A percentile compares a stretch with the other conserved stretches of the same genome.
phyloP scores from a whole-genome alignment of 2,113 vertebrate species.

The Callipepla californica region DNA sequence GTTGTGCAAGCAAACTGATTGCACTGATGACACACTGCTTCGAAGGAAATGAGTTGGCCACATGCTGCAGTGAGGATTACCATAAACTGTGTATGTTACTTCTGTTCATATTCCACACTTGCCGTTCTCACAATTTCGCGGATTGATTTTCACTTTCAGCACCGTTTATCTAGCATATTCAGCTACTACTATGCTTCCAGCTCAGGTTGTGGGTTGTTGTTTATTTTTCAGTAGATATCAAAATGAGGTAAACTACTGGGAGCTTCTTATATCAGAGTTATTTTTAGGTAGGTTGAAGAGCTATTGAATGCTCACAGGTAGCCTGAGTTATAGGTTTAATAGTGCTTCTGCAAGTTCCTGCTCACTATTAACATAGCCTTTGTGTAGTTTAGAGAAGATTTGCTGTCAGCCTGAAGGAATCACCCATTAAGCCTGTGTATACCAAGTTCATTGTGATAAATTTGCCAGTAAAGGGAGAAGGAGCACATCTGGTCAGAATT shows the following conservation, averaged over 20 bases:
- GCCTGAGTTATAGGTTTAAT: not conserved
- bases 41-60: conserved; percentile 7
- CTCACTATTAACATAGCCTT: not conserved
- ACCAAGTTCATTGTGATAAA: not conserved
- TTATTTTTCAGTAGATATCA: not conserved
- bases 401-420: not conserved
- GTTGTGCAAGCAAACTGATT: not conserved
- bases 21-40: not conserved
- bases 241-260: not conserved
- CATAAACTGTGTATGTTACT: not conserved
- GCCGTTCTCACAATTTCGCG: not conserved
- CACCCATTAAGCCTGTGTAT: not conserved
- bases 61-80: not conserved
- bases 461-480: not conserved
- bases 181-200: not conserved
- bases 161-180: not conserved
- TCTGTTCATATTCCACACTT: not conserved
- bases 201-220: not conserved
- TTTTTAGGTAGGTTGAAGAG: not conserved
- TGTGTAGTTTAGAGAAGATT: not conserved
- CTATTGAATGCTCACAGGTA: not conserved
- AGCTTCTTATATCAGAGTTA: not conserved
- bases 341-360: not conserved
- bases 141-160: not conserved
- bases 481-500: not conserved